Evolutionary conservation across 2,113 vertebrate genomes (phyloP).

Genomic region (human (Homo sapiens)): GRCh38 chr1:191189501-191190000

Average conservation of each 20-base stretch:
- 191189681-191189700: not conserved
- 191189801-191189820: not conserved
- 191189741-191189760: not conserved
- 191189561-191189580: not conserved
- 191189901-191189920: not conserved
- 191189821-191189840: not conserved
- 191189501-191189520: not conserved
- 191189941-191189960: not conserved
- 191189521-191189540: not conserved
- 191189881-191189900: not conserved
- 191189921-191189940: slow-evolving; percentile 31
- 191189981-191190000: slow-evolving; percentile 26
- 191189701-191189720: not conserved
- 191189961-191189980: not conserved
- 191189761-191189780: not conserved
- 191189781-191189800: not conserved
- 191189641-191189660: not conserved
- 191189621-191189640: not conserved
- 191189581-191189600: not conserved
- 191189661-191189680: not conserved
- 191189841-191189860: not conserved
- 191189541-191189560: not conserved
- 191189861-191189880: not conserved
- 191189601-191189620: not conserved
- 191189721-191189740: not conserved